Evolutionary conservation across 2,113 vertebrate species (phyloP).

Genomic region (Mesocricetus auratus): DNA sequence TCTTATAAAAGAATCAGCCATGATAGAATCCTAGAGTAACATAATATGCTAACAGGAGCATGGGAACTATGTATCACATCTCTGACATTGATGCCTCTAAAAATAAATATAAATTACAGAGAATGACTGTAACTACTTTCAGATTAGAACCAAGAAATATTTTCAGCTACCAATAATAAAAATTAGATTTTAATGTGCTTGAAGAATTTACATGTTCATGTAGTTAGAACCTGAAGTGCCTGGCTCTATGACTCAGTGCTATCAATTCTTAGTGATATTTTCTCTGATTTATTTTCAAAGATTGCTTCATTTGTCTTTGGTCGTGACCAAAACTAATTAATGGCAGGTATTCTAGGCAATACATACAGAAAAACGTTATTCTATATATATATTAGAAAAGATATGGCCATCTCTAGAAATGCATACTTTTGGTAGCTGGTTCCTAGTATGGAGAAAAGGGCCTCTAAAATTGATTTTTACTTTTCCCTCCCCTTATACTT

Average conservation of each 20-base stretch:
- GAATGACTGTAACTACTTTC: not conserved
- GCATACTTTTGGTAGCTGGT: not conserved
- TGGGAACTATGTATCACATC: not conserved
- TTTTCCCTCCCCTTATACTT: not conserved
- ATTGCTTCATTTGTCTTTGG: not conserved
- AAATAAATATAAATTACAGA: not conserved
- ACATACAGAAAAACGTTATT: not conserved
- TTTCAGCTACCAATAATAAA: not conserved
- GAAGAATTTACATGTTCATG: not conserved
- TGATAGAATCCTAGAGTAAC: not conserved
- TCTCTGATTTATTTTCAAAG: not conserved
- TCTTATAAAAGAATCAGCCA: not conserved
- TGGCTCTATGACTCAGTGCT: not conserved
- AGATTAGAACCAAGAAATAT: not conserved
- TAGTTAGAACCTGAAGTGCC: not conserved
- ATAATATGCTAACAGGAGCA: not conserved
- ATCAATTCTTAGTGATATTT: not conserved
- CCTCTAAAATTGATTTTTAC: not conserved
- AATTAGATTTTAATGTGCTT: not conserved
- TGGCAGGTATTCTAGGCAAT: not conserved
- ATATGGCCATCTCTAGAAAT: not conserved
- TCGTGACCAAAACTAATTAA: not conserved
- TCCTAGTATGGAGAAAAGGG: not conserved
- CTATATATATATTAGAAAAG: not conserved
- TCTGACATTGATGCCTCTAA: not conserved